These are phyloP conservation scores for Eremobia ochroleuca DNA, from an alignment of 2,888 invertebrate genomes.

Conservation along the genomic window DNA sequence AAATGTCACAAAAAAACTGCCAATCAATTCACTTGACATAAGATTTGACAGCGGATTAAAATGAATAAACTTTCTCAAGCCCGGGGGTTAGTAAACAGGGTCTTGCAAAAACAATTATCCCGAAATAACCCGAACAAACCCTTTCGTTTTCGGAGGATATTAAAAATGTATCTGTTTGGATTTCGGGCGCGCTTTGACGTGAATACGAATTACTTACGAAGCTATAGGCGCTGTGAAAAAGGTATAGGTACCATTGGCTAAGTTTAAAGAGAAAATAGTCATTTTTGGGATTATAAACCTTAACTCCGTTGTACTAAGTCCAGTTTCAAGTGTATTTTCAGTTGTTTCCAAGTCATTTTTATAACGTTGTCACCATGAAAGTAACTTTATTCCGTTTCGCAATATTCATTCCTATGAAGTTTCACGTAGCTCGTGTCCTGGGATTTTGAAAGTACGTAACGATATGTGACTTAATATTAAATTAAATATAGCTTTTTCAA, in stretches of 20 bases:
- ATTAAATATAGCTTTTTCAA: not conserved
- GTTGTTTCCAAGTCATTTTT: not conserved
- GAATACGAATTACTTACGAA: constrained; percentile 45
- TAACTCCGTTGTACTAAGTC: not conserved
- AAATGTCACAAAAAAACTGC: no score
- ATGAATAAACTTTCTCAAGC: constrained; percentile 1
- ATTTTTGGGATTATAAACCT: not conserved
- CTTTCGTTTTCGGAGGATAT: constrained; percentile 17
- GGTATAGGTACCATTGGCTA: not conserved
- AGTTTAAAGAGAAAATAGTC: not conserved
- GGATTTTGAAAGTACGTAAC: not conserved
- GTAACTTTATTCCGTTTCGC: constrained; percentile 12
- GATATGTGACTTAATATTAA: not conserved
- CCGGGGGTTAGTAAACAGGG: constrained; percentile 6
- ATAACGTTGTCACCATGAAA: not conserved
- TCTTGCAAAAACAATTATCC: constrained; percentile 32
- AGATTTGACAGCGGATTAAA: constrained; percentile 25
- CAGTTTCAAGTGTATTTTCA: not conserved
- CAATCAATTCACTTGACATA: not conserved
- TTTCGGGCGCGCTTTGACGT: constrained; percentile 19
- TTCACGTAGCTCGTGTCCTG: not conserved
- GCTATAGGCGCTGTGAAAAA: not conserved
- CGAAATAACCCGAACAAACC: constrained; percentile 19
- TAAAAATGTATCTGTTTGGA: constrained; percentile 45
- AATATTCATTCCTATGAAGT: constrained; percentile 2